Conservation (phyloP, 2,797 vertebrate genomes). For the Galagoides demidoff region DNA sequence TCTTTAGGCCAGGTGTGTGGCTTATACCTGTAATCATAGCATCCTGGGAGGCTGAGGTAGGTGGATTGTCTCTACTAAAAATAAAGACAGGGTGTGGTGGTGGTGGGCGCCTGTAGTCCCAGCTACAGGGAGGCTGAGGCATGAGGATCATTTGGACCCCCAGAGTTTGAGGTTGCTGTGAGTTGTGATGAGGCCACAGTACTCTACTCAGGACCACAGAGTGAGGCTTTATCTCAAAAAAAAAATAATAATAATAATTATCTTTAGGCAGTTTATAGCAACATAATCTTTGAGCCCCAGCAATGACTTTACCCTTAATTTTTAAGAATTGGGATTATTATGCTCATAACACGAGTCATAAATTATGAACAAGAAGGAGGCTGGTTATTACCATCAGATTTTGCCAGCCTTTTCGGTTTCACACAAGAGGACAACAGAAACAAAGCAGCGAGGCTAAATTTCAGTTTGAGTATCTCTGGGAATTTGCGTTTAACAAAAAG, state of each 20-base stretch:
- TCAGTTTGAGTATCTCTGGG: slow-evolving; percentile 75
- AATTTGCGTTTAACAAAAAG: slow-evolving; percentile 83
- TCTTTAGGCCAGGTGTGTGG: background rate
- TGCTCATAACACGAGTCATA: background rate
- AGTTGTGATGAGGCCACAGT: no score
- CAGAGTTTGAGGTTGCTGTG: no score
- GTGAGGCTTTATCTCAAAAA: no score
- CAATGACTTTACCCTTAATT: background rate
- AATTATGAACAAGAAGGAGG: slow-evolving; percentile 38
- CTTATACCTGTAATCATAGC: no score
- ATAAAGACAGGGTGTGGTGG: no score
- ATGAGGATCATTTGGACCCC: no score
- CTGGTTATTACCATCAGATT: background rate
- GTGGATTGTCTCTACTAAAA: no score
- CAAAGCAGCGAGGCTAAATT: slow-evolving; percentile 65
- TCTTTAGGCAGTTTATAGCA: background rate
- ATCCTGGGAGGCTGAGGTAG: no score
- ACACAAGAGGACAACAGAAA: slow-evolving; percentile 67
- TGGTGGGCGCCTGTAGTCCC: no score
- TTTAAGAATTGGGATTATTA: background rate
- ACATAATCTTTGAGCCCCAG: background rate
- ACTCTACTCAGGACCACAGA: no score
- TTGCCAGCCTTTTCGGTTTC: background rate
- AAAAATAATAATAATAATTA: background rate
- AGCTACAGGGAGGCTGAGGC: no score